Percentiles rank a stretch among this genome's conserved stretches.
Conservation (phyloP, 2,888 invertebrate genomes). For the Oxytorus armatus region DNA sequence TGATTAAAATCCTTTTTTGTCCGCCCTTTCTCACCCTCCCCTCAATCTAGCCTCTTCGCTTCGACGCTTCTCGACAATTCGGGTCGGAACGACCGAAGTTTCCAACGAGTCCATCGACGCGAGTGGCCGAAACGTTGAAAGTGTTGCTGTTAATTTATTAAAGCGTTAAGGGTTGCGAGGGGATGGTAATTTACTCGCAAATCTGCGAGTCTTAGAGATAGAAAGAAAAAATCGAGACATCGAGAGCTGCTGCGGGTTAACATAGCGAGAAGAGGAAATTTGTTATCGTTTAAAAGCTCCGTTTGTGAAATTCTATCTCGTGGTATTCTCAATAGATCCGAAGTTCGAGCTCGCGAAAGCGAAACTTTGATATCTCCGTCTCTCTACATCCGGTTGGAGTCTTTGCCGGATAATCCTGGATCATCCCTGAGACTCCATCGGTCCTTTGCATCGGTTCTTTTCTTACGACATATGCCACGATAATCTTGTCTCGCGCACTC, state of each 20-base stretch:
- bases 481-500: neutral
- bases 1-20: conserved; percentile 27
- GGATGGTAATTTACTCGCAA: conserved; percentile 15
- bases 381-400: conserved; percentile 63
- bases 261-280: conserved; percentile 32
- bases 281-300: conserved; percentile 30
- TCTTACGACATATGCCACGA: neutral
- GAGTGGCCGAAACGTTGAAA: conserved; percentile 26
- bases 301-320: conserved; percentile 52
- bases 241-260: conserved; percentile 17
- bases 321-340: conserved; percentile 11
- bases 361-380: conserved; percentile 71
- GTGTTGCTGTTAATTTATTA: conserved; percentile 57
- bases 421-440: conserved; percentile 68
- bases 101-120: conserved; percentile 5
- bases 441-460: conserved; percentile 44
- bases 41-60: neutral
- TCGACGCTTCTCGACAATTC: conserved; percentile 48
- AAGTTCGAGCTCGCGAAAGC: conserved; percentile 60
- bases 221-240: conserved; percentile 12
- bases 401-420: conserved; percentile 74
- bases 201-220: conserved; percentile 29
- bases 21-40: neutral
- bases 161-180: conserved; percentile 20
- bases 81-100: conserved; percentile 53